Conservation (phyloP, 1,140 invertebrate species). For the Trichoplusia ni region DNA sequence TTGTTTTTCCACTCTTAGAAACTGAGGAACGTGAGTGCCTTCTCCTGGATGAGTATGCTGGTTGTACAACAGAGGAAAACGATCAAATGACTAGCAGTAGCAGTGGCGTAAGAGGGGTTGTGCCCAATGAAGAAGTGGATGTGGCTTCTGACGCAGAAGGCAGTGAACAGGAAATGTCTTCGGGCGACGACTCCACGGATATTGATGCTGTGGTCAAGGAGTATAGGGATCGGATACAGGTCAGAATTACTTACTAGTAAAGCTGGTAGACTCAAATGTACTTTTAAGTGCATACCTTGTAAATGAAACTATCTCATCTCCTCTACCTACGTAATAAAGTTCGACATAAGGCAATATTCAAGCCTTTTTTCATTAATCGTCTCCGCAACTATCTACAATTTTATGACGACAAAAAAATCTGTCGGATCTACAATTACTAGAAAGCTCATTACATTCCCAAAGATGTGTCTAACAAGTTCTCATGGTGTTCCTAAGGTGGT, state of each 20-base stretch:
- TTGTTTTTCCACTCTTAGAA: conserved; percentile 43
- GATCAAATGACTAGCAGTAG: conserved; percentile 60
- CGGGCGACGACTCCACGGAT: conserved; percentile 80
- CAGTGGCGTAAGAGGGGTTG: conserved; percentile 44
- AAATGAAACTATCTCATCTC: too few species aligned
- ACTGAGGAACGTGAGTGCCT: conserved; percentile 81
- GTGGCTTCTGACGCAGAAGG: conserved; percentile 63
- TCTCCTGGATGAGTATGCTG: conserved; percentile 79
- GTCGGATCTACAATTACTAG: too few species aligned
- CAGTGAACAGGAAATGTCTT: conserved; percentile 71
- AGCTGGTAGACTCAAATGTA: too few species aligned
- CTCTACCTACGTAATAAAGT: too few species aligned
- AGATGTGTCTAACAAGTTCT: neutral
- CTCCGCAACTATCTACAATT: too few species aligned
- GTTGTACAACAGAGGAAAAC: conserved; percentile 64
- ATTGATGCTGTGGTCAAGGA: conserved; percentile 83
- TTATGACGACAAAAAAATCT: too few species aligned
- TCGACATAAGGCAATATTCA: too few species aligned
- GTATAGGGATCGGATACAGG: conserved; percentile 81
- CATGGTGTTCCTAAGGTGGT: conserved; percentile 59
- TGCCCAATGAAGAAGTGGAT: conserved; percentile 71
- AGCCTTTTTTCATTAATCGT: too few species aligned
- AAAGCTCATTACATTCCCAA: too few species aligned
- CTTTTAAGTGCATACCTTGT: too few species aligned
- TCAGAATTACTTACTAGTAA: conserved; percentile 36